A percentile compares a stretch with the other conserved stretches of the same genome.
Evolutionary conservation across 2,797 vertebrate species (phyloP).

Genomic region (Merluccius polli): DNA sequence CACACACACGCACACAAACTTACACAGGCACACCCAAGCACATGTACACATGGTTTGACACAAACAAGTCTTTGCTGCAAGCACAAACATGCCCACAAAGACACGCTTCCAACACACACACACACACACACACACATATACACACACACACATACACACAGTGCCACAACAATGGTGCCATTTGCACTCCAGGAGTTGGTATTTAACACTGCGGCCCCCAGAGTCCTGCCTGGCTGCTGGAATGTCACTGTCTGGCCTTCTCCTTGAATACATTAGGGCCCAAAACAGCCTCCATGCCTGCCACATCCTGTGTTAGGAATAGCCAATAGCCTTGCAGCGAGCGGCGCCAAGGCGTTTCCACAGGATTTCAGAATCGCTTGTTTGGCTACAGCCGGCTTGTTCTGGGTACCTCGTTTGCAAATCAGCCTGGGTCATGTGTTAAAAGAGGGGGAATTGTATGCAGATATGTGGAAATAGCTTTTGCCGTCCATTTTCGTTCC

Average conservation of each 20-base stretch:
- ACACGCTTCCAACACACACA: slow-evolving; percentile 20
- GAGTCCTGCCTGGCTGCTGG: slow-evolving; percentile 52
- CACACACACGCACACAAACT: neutral
- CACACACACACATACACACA: slow-evolving; percentile 22
- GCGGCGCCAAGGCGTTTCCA: neutral
- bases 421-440: neutral
- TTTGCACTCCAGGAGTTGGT: slow-evolving; percentile 63
- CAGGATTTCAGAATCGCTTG: neutral
- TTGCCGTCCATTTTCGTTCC: neutral
- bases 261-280: slow-evolving; percentile 49
- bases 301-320: neutral
- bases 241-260: slow-evolving; percentile 71
- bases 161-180: slow-evolving; percentile 52
- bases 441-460: neutral
- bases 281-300: slow-evolving; percentile 46
- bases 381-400: neutral
- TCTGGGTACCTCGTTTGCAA: neutral
- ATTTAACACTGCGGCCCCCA: slow-evolving; percentile 61
- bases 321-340: neutral
- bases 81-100: slow-evolving; percentile 10
- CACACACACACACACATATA: slow-evolving; percentile 36
- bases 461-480: neutral
- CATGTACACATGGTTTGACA: neutral
- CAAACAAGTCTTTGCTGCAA: slow-evolving; percentile 5
- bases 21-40: neutral